Conservation (phyloP, 2,797 vertebrate species). For the Streptopelia turtur region DNA sequence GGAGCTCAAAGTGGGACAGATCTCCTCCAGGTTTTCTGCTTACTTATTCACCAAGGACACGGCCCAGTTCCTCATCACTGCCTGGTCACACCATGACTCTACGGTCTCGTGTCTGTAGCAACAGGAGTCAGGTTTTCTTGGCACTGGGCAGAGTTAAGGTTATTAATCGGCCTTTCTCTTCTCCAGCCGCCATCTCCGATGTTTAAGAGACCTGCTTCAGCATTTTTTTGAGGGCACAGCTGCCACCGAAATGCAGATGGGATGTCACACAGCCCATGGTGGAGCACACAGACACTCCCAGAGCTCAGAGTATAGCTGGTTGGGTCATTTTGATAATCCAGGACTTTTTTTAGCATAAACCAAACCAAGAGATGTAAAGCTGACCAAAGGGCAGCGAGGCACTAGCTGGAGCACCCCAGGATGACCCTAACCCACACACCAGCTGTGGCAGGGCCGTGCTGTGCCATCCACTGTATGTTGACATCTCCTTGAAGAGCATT, state of each 20-base stretch:
- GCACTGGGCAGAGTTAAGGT: neutral
- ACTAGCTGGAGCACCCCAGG: neutral
- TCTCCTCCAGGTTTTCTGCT: neutral
- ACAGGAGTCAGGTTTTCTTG: neutral
- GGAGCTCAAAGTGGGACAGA: neutral
- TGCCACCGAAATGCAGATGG: accelerated
- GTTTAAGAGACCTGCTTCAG: neutral
- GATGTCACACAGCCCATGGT: accelerated
- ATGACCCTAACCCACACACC: accelerated
- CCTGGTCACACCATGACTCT: neutral
- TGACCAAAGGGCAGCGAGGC: accelerated
- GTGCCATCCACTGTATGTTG: neutral
- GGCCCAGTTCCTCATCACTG: neutral
- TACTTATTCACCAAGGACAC: neutral
- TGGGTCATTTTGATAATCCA: neutral
- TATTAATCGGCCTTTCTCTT: neutral
- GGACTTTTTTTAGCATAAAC: neutral
- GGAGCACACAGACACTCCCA: neutral
- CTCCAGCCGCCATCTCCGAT: neutral
- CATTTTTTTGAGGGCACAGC: neutral
- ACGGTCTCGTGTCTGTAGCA: neutral
- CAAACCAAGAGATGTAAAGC: neutral
- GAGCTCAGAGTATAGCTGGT: neutral
- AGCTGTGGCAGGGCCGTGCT: neutral
- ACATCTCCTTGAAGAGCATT: neutral